These are phyloP conservation scores for Dinoponera quadriceps DNA, from an alignment of 1,140 invertebrate genomes.

Conservation along the genomic window DNA sequence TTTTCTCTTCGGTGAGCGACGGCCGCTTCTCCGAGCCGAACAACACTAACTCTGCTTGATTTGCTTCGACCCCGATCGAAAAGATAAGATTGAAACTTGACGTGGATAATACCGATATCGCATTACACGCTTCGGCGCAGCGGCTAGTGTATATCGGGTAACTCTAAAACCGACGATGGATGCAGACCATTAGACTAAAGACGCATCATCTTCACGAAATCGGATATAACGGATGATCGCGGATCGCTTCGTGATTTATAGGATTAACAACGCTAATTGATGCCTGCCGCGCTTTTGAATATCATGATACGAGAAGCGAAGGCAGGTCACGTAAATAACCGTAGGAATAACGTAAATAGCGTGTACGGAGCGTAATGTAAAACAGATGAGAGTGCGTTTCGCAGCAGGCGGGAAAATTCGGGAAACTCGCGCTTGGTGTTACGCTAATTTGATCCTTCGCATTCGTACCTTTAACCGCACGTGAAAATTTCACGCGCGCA, in stretches of 20 bases:
- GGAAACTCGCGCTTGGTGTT: neutral
- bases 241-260: neutral
- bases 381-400: neutral
- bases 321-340: no score
- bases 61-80: conserved; percentile 46
- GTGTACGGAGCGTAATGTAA: neutral
- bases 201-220: conserved; percentile 11
- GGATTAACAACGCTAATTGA: neutral
- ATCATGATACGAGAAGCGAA: neutral
- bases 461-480: neutral
- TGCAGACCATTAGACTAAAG: conserved; percentile 33
- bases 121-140: conserved; percentile 32
- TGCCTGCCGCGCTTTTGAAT: neutral
- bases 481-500: conserved; percentile 29
- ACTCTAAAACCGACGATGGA: conserved; percentile 21
- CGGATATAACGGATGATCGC: neutral
- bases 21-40: neutral
- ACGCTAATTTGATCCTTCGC: conserved; percentile 24
- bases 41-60: conserved; percentile 37
- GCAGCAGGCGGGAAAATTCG: conserved; percentile 21
- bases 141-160: conserved; percentile 23
- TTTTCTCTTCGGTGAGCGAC: conserved; percentile 41
- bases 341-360: no score
- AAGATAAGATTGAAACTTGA: conserved; percentile 57
- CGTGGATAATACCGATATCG: conserved; percentile 46